A percentile compares a stretch with the other conserved stretches of the same genome.
phyloP scores from a whole-genome alignment of 2,888 invertebrate genomes.

The Tenthredo amoena region DNA sequence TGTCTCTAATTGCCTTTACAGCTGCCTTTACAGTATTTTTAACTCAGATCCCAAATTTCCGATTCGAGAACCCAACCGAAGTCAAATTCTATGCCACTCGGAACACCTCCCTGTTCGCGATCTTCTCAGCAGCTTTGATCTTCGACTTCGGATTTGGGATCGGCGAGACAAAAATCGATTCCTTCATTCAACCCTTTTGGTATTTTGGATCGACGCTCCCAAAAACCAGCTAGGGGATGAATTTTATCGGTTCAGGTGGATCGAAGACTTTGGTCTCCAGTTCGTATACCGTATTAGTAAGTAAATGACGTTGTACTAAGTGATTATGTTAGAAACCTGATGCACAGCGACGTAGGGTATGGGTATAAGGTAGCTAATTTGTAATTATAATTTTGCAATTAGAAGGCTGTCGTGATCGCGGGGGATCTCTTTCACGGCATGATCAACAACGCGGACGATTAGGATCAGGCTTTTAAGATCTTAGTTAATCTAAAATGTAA shows the following conservation, averaged over 20 bases:
- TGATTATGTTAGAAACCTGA: neutral
- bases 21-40: neutral
- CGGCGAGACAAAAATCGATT: neutral
- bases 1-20: conserved; percentile 1
- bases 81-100: neutral
- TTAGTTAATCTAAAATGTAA: conserved; percentile 58
- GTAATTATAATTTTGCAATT: conserved; percentile 77
- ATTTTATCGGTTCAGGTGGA: neutral
- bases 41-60: neutral
- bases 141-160: neutral
- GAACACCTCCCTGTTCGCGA: neutral
- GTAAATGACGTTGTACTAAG: neutral
- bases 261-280: neutral
- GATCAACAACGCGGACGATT: conserved; percentile 63
- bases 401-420: conserved; percentile 73
- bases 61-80: neutral
- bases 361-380: conserved; percentile 65
- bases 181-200: neutral
- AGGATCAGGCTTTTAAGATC: conserved; percentile 54
- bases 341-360: neutral
- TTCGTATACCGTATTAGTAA: neutral
- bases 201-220: neutral
- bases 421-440: conserved; percentile 57
- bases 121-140: neutral
- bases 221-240: neutral